phyloP scores from a whole-genome alignment of 2,113 vertebrate species.

The Abramis brama region DNA sequence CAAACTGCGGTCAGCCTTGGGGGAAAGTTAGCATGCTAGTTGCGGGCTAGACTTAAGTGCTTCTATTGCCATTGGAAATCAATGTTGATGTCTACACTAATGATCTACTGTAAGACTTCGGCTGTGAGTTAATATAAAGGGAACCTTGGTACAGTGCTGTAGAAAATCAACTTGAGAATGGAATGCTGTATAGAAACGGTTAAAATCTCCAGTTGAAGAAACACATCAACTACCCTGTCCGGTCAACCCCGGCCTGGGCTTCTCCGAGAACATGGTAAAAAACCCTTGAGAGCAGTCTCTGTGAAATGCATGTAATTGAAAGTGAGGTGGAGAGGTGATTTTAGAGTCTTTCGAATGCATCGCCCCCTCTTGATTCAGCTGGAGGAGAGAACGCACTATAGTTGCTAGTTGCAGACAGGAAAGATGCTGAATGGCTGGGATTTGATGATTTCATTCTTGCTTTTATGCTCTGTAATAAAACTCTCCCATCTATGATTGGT shows the following conservation, averaged over 20 bases:
- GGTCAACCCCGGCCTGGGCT: background rate
- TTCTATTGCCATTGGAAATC: slow-evolving; percentile 16
- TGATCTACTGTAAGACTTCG: background rate
- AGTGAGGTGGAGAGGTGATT: slow-evolving; percentile 62
- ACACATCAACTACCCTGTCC: slow-evolving; percentile 4
- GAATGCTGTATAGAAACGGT: slow-evolving; percentile 17
- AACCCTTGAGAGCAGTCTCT: slow-evolving; percentile 56
- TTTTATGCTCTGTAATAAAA: slow-evolving; percentile 25
- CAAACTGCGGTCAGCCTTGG: background rate
- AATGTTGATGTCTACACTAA: background rate
- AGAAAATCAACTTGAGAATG: slow-evolving; percentile 33
- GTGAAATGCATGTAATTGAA: slow-evolving; percentile 59
- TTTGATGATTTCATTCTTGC: slow-evolving; percentile 28
- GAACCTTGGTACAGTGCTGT: slow-evolving; percentile 16
- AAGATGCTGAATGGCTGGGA: background rate
- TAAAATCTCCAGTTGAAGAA: slow-evolving; percentile 12
- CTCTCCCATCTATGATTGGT: slow-evolving; percentile 37
- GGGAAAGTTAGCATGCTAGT: slow-evolving; percentile 25
- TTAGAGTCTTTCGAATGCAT: slow-evolving; percentile 47
- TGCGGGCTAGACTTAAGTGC: slow-evolving; percentile 29
- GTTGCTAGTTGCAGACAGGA: slow-evolving; percentile 21
- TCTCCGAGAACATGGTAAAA: slow-evolving; percentile 11
- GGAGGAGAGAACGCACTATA: slow-evolving; percentile 40
- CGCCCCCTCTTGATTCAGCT: background rate
- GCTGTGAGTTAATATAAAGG: background rate